Evolutionary conservation across 2,888 invertebrate species (phyloP).

Genomic region (Opisthograptis luteolata): DNA sequence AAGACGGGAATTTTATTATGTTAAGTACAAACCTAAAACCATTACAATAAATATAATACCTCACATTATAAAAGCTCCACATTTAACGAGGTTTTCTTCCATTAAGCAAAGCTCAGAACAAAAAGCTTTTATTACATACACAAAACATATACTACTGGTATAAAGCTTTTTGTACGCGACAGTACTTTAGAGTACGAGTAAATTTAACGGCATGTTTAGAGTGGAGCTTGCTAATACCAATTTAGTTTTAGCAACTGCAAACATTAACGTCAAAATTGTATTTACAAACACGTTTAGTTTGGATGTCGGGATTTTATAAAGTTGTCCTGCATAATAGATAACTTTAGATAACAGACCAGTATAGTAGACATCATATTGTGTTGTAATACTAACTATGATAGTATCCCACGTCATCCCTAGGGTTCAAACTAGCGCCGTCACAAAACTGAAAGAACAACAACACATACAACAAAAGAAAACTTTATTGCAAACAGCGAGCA

Average conservation of each 20-base stretch:
- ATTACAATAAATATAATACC: neutral
- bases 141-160: neutral
- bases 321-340: neutral
- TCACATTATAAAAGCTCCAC: neutral
- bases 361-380: neutral
- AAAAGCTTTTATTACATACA: neutral
- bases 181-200: slow-evolving; percentile 5
- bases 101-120: neutral
- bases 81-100: neutral
- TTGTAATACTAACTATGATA: too few relatives aligned
- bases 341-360: too few relatives aligned
- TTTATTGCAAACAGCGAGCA: too few relatives aligned
- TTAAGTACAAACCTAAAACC: neutral
- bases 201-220: slow-evolving; percentile 16
- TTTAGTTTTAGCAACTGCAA: slow-evolving; percentile 16
- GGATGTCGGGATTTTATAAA: neutral
- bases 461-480: too few relatives aligned
- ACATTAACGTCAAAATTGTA: slow-evolving; percentile 6
- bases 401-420: too few relatives aligned
- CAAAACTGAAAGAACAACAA: too few relatives aligned
- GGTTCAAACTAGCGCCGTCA: too few relatives aligned
- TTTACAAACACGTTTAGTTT: neutral
- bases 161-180: slow-evolving; percentile 12
- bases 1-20: neutral
- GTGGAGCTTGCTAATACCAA: slow-evolving; percentile 19